Conservation (phyloP, 2,888 invertebrate genomes). For the Sphaerophoria rueppellii region DNA sequence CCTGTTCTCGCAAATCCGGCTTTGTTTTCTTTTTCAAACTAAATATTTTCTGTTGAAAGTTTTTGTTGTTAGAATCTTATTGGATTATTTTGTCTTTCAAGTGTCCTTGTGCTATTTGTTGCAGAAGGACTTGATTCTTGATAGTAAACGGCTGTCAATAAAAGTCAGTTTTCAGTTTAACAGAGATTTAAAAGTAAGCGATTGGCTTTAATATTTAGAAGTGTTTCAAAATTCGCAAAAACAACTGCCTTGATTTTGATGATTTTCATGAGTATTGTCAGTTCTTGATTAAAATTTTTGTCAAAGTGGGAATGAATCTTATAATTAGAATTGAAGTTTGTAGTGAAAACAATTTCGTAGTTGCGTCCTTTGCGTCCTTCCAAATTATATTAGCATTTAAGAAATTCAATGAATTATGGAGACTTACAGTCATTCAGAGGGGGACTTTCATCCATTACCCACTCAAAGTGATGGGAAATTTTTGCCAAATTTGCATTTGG, state of each 20-base stretch:
- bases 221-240: no score
- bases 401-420: not conserved
- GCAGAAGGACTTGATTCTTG: not conserved
- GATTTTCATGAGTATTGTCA: no score
- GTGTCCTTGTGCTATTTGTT: conserved; percentile 51
- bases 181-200: no score
- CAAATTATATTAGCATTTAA: no score
- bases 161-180: no score
- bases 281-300: no score
- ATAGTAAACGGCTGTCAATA: not conserved
- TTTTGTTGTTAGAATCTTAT: conserved; percentile 46
- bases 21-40: not conserved
- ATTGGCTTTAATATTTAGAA: no score
- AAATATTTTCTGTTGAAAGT: conserved; percentile 38
- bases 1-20: conserved; percentile 25
- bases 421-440: not conserved
- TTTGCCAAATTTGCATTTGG: conserved; percentile 67
- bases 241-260: no score
- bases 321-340: no score
- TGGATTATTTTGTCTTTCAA: conserved; percentile 66
- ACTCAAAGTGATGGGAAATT: conserved; percentile 56
- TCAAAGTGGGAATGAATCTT: no score
- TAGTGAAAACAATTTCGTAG: no score
- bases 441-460: conserved; percentile 13
- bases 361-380: no score